Base-by-base conservation (phyloP, 1,140 invertebrate genomes). In the Camponotus floridanus region DNA sequence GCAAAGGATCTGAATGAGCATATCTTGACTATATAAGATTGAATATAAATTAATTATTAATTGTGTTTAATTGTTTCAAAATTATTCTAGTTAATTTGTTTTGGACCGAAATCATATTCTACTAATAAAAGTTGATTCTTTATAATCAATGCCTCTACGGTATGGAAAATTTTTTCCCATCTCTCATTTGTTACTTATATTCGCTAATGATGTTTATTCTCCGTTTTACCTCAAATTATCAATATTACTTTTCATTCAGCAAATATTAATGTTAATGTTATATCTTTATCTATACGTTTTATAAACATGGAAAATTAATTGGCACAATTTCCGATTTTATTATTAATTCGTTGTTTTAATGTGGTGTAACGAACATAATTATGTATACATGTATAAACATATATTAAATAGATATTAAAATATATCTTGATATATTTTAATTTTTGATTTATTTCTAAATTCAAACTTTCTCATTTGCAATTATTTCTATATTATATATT, bases 301-400 rank as follows among this genome's bases (percentile, higher is more conserved):
- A 76, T 61, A 76, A 61, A 62, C 15, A 7, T n/a, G 36, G 1
- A 62, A 31, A 76, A 21, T 42, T 31, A 3, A 76, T 62, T 11
- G 71, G 6, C 48, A 62, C 21, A 57, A 74, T 26, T 61, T 76
- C 31, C 36, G 21, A 76, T 76, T 31, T 62, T 62, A 62, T 76
- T 26, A 26, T 26, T 39, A 26, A 51, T 61, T 59, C 15, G 51
- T 71, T 21, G 59, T 62, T 15, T 62, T 42, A 62, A 76, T 64
- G 4, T 15, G 8, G 31, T 62, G 39, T 0, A 59, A 39, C 8
- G 1, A 57, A 61, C n/a, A 42, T 18, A 39, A 39, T 39, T 15
- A n/a, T 7, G 8, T 9, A 15, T 51, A 51, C 7, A 48, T 48
- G 8, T 45, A 45, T 45, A 9, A 9, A 45, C 11, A 48, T 51